phyloP scores from a whole-genome alignment of 2,113 vertebrate species.

The Pardalotus punctatus region DNA sequence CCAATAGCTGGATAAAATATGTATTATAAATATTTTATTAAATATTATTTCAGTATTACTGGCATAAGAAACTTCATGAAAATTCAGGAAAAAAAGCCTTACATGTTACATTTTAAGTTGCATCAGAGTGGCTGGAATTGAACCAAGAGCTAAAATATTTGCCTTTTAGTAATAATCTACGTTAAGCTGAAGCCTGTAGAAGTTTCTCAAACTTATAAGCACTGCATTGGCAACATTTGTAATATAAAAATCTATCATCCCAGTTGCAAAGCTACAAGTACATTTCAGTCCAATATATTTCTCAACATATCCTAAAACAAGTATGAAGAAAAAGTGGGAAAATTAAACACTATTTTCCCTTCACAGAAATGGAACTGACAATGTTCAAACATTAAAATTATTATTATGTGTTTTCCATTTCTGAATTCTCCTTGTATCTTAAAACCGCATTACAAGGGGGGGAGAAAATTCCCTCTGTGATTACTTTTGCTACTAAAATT shows the following conservation, averaged over 20 bases:
- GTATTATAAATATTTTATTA: not conserved
- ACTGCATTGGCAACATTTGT: not conserved
- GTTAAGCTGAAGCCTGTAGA: not conserved
- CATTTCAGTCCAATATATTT: not conserved
- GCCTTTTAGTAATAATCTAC: not conserved
- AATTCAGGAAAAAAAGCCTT: not conserved
- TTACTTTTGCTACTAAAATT: conserved; percentile 55
- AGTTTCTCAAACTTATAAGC: not conserved
- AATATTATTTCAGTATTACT: not conserved
- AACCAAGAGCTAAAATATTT: not conserved
- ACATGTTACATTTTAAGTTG: not conserved
- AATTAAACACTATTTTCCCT: not conserved
- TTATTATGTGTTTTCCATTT: conserved; percentile 21
- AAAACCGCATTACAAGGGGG: conserved; percentile 32
- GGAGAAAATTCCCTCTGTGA: conserved; percentile 9
- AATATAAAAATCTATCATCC: not conserved
- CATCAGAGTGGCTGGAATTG: not conserved
- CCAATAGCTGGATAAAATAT: not conserved
- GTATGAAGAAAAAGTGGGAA: not conserved
- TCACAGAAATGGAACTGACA: conserved; percentile 2
- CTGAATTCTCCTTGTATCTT: conserved; percentile 14
- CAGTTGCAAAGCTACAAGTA: not conserved
- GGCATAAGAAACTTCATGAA: not conserved
- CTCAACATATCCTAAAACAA: not conserved
- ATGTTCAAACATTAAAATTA: not conserved